Evolutionary conservation across 2,888 invertebrate genomes (phyloP).

Genomic region (Thymelicus acteon): DNA sequence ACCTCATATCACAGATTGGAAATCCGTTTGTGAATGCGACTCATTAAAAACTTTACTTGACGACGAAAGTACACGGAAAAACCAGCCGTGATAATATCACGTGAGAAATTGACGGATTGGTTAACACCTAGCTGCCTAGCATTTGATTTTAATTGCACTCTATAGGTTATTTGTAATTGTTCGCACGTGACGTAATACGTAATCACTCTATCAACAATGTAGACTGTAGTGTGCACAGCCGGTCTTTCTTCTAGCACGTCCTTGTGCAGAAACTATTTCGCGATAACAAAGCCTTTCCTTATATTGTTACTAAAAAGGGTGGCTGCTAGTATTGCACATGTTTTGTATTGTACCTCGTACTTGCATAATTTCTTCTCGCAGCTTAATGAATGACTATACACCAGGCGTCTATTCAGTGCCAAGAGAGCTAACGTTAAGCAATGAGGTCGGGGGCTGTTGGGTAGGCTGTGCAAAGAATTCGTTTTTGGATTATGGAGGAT

Average conservation of each 20-base stretch:
- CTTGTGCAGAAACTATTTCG: neutral
- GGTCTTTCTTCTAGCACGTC: neutral
- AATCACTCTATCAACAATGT: neutral
- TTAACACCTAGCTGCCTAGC: neutral
- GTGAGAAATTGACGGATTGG: constrained; percentile 14
- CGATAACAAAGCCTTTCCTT: neutral
- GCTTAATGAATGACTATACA: neutral
- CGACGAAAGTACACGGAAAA: constrained; percentile 1
- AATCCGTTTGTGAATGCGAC: neutral
- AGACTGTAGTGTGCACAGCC: neutral
- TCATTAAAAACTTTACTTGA: neutral
- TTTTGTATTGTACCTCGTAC: neutral
- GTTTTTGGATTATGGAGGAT: too few relatives aligned
- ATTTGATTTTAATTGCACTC: constrained; percentile 1
- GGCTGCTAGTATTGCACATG: neutral
- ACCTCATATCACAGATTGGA: neutral
- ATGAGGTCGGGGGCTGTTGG: neutral
- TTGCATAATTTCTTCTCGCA: neutral
- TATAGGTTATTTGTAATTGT: constrained; percentile 5
- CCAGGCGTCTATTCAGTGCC: neutral
- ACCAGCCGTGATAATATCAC: constrained; percentile 8
- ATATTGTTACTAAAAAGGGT: constrained; percentile 1
- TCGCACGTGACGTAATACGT: neutral
- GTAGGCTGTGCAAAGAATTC: neutral
- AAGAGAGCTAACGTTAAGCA: neutral